Conservation (phyloP, 2,888 invertebrate species). For the Anoncus sp. region DNA sequence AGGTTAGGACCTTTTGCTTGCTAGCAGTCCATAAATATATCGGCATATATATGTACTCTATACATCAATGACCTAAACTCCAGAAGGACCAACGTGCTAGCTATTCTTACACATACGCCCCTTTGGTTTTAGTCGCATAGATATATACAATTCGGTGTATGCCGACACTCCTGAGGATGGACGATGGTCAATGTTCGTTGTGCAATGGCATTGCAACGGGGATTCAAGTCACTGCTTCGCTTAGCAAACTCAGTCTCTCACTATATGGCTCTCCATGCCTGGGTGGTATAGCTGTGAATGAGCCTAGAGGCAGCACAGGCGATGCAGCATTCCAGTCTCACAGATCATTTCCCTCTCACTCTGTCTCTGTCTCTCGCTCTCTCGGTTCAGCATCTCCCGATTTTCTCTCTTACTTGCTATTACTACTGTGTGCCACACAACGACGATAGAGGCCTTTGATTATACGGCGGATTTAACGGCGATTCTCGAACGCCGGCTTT, state of each 20-base stretch:
- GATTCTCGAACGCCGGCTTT: conserved; percentile 72
- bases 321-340: background rate
- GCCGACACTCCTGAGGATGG: conserved; percentile 38
- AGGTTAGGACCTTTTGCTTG: background rate
- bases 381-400: conserved; percentile 7
- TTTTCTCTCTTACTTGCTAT: background rate
- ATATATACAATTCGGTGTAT: background rate
- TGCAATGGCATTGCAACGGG: conserved; percentile 24
- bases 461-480: conserved; percentile 74
- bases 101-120: no score
- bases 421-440: background rate
- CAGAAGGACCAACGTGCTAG: no score
- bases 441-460: conserved; percentile 72
- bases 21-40: background rate
- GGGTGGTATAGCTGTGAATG: background rate
- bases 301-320: background rate
- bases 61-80: no score
- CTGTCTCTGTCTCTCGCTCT: conserved; percentile 26
- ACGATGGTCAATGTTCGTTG: conserved; percentile 37
- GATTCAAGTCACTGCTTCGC: conserved; percentile 39
- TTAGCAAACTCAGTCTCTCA: conserved; percentile 26
- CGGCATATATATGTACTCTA: background rate
- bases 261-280: background rate
- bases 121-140: no score
- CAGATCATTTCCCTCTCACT: conserved; percentile 14